Percentiles rank a stretch among this genome's conserved stretches.
These are phyloP conservation scores for Adelosebastes latens DNA, from an alignment of 2,797 vertebrate species.

Conservation along the genomic window DNA sequence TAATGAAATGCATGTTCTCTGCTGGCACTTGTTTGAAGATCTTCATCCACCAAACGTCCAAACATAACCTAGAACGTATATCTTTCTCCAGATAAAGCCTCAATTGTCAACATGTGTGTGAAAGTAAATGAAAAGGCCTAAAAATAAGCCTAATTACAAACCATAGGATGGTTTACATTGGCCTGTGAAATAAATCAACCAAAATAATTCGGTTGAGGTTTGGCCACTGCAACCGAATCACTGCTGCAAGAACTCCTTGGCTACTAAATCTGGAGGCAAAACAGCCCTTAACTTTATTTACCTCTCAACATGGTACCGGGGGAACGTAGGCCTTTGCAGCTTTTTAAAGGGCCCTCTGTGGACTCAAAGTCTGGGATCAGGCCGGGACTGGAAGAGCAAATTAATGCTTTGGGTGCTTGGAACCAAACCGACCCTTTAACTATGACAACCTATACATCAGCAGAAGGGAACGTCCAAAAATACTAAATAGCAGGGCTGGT, in stretches of 20 bases:
- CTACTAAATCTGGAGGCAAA: conserved; percentile 66
- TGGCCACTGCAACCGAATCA: conserved; percentile 60
- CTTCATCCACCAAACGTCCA: conserved; percentile 16
- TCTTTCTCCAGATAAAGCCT: conserved; percentile 32
- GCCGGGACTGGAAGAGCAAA: conserved; percentile 48
- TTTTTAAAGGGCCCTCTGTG: conserved; percentile 55
- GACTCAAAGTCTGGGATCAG: conserved; percentile 49
- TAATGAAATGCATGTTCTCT: conserved; percentile 40
- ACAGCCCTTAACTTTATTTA: conserved; percentile 69
- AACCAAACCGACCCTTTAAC: conserved; percentile 48
- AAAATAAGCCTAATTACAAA: conserved; percentile 61
- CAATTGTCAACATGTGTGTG: conserved; percentile 43
- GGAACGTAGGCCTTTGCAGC: conserved; percentile 19
- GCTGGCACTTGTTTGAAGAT: conserved; percentile 5
- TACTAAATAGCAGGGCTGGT: neutral
- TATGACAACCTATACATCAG: conserved; percentile 5
- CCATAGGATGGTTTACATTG: conserved; percentile 62
- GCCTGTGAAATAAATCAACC: conserved; percentile 69
- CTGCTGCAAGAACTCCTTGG: conserved; percentile 65
- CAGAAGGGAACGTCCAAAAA: neutral
- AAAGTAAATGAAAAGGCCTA: conserved; percentile 32
- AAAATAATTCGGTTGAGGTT: conserved; percentile 68
- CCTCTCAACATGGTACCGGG: conserved; percentile 50
- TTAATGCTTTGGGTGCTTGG: conserved; percentile 46
- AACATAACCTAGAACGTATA: conserved; percentile 22